Percentiles rank a stretch among this genome's conserved stretches.
These are phyloP conservation scores for Eulemur rufifrons DNA, from an alignment of 2,113 vertebrate species.

Conservation along the genomic window DNA sequence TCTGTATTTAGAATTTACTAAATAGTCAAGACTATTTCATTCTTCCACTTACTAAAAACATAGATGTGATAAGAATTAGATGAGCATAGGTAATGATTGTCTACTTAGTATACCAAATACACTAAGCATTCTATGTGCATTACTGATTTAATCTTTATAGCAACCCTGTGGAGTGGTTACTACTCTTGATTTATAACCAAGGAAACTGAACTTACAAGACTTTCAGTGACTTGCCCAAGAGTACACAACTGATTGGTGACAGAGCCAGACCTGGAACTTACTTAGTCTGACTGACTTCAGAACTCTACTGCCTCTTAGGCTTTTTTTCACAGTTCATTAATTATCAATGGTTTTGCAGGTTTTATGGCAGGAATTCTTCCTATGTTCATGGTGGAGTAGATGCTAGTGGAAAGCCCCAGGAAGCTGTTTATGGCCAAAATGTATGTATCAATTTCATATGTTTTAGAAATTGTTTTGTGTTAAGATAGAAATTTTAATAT, in stretches of 20 bases:
- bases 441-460: constrained; percentile 85
- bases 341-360: constrained; percentile 84
- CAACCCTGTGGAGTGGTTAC: not conserved
- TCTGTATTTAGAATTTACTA: constrained; percentile 17
- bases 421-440: constrained; percentile 98
- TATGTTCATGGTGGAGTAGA: constrained; percentile 98
- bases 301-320: not conserved
- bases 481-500: constrained; percentile 10
- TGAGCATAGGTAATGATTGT: not conserved
- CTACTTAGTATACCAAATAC: not conserved
- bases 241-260: not conserved
- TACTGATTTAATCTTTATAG: not conserved
- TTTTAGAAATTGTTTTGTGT: not conserved
- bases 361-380: constrained; percentile 98
- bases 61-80: not conserved
- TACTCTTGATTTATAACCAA: not conserved
- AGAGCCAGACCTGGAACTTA: not conserved
- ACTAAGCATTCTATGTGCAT: not conserved
- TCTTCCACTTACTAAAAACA: constrained; percentile 16
- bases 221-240: not conserved
- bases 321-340: not conserved
- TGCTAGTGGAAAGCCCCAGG: constrained; percentile 94
- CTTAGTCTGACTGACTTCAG: not conserved
- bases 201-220: not conserved
- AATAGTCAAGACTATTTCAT: not conserved